Base-by-base conservation (phyloP, 2,113 vertebrate species). In the Ardeotis arabs region DNA sequence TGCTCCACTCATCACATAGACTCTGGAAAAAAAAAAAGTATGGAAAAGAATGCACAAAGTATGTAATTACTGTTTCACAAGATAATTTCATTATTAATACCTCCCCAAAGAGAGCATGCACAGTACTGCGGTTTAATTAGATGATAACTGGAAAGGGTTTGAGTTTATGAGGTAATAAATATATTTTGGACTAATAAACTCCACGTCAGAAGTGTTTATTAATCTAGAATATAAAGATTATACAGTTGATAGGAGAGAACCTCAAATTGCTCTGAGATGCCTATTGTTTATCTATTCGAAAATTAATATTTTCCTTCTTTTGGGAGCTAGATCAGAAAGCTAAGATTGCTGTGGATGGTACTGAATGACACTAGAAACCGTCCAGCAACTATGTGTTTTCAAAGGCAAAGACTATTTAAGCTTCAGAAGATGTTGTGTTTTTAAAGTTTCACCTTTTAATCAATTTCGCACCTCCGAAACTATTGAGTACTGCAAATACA, bases 101-200 rank as follows among this genome's bases (percentile, higher is more conserved):
- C 95, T 91, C 82, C 89, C 79, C 83, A 89, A 92, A 95, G 87
- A 96, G 45, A 81, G 91, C 83, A 94, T 28, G 80, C 59, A 90
- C 60, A 68, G 87, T 35, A 31, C 55, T 91, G 86, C 45, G 80
- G 60, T 96, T 96, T 96, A 97, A 97, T 97, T 97, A 97, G 94
- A 89, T 84, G 86, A 56, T 96, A 96, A 97, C 95, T 91, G 83
- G 91, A 93, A 86, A 95, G 95, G 47, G 82, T 37, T 95, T 85
- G 85, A 94, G 92, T 96, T 96, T 94, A 97, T 91, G 89, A 97
- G 76, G 90, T 92, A 95, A 97, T 96, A 97, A 97, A 96, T 90
- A 90, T 62, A 89, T 95, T 96, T 94, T 82, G 60, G 73, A 91
- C 94, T 96, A 96, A 97, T 95, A 97, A 95, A 96, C 86, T 95